phyloP scores from a whole-genome alignment of 2,797 vertebrate genomes.

The Carduelis carduelis region DNA sequence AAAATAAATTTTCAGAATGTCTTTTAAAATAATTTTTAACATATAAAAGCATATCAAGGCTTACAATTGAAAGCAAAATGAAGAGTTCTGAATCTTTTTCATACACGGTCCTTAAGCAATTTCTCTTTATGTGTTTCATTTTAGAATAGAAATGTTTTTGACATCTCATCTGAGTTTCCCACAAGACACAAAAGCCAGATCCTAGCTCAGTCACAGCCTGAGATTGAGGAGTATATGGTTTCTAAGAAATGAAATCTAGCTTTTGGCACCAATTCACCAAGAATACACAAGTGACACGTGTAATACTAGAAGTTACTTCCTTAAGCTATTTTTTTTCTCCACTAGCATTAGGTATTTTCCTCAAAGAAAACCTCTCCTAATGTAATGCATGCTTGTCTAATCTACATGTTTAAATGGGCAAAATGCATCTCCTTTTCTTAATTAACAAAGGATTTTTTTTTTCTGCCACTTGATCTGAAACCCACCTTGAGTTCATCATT shows the following conservation, averaged over 20 bases:
- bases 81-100: neutral
- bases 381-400: neutral
- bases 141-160: slow-evolving; percentile 12
- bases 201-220: neutral
- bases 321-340: neutral
- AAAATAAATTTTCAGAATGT: neutral
- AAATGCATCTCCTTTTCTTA: neutral
- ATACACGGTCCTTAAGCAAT: neutral
- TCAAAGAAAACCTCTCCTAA: neutral
- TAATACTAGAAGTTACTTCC: slow-evolving; percentile 59
- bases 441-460: neutral
- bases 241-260: slow-evolving; percentile 33
- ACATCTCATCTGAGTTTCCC: neutral
- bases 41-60: neutral
- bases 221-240: neutral
- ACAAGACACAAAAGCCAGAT: neutral
- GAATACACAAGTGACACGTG: neutral
- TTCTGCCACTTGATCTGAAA: neutral
- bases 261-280: neutral
- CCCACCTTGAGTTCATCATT: neutral
- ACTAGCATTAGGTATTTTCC: neutral
- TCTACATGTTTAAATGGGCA: neutral
- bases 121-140: neutral
- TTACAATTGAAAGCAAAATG: neutral
- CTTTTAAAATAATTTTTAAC: neutral